Percentiles rank a stretch among this genome's conserved stretches.
Conservation (phyloP, 2,888 invertebrate genomes). For the Tricholauxania praeusta region DNA sequence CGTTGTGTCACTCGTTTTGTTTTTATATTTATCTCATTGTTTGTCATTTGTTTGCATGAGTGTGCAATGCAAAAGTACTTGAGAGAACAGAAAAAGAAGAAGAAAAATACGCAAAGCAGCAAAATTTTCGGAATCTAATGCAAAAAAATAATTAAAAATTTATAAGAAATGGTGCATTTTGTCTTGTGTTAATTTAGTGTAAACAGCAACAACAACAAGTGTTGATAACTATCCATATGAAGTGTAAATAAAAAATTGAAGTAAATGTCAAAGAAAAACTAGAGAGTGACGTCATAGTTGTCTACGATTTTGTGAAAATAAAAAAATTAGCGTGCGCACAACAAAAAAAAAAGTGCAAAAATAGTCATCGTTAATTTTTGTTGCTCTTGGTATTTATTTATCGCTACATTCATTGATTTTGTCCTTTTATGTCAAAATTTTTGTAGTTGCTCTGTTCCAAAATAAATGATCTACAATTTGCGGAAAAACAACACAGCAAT, state of each 20-base stretch:
- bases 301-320: neutral
- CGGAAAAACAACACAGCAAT: neutral
- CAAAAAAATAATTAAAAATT: slow-evolving; percentile 14
- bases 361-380: no score
- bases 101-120: neutral
- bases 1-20: neutral
- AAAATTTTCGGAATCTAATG: slow-evolving; percentile 5
- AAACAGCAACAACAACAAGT: neutral
- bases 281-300: slow-evolving; percentile 34
- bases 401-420: neutral
- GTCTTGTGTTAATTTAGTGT: neutral
- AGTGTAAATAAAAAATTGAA: neutral
- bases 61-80: slow-evolving; percentile 10
- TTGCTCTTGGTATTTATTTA: no score
- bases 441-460: neutral
- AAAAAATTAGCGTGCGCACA: no score
- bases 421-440: neutral
- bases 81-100: slow-evolving; percentile 9
- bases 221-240: neutral
- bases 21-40: no score
- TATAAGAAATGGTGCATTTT: neutral
- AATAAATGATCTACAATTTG: neutral
- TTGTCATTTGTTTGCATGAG: neutral
- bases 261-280: slow-evolving; percentile 12
- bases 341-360: no score